These are phyloP conservation scores for Poecilobothrus nobilitatus DNA, from an alignment of 2,888 invertebrate species.

Conservation along the genomic window DNA sequence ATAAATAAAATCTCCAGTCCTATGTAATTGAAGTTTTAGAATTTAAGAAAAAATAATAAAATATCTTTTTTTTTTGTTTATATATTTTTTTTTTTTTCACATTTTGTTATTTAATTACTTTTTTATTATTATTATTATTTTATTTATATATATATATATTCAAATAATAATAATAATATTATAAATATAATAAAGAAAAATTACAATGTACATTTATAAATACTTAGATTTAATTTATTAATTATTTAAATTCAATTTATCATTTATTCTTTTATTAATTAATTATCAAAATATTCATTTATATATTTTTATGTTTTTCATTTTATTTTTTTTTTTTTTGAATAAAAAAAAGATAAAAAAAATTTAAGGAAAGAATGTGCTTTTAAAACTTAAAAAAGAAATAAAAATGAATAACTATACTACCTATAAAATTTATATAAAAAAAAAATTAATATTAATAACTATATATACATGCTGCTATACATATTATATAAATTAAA, in stretches of 20 bases:
- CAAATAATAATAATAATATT: no score
- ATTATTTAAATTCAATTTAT: no score
- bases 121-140: no score
- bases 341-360: not conserved
- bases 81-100: no score
- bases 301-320: not conserved
- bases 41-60: not conserved
- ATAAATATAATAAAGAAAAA: no score
- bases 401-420: slow-evolving; percentile 1
- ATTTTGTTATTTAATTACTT: no score
- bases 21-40: not conserved
- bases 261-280: not conserved
- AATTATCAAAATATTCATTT: not conserved
- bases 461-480: not conserved
- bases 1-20: not conserved
- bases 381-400: not conserved
- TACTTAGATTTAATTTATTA: no score
- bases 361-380: not conserved
- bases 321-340: not conserved
- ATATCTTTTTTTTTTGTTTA: not conserved
- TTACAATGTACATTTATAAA: no score
- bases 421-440: slow-evolving; percentile 2
- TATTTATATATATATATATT: no score
- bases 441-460: not conserved
- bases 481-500: no score